Percentiles rank a stretch among this genome's conserved stretches.
Evolutionary conservation across 2,888 invertebrate species (phyloP).

Genomic region (Priocnemis perturbator): DNA sequence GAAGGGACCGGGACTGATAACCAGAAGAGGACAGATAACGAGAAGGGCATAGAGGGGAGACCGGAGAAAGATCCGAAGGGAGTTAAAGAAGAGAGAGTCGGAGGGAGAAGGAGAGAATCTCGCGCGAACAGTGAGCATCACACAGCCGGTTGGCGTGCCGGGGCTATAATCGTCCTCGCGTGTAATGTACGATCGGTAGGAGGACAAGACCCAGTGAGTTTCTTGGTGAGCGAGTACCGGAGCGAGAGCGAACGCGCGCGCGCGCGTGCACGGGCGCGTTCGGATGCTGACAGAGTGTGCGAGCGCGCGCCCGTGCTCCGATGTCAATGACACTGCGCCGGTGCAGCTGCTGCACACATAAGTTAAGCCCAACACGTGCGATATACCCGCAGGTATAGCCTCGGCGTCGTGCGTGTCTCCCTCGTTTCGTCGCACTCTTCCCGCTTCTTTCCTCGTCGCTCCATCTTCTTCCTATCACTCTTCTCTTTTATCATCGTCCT

Average conservation of each 20-base stretch:
- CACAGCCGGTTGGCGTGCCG: conserved; percentile 56
- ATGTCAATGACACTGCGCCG: conserved; percentile 68
- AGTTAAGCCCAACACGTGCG: conserved; percentile 61
- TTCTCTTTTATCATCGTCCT: not conserved
- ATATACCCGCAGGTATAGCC: conserved; percentile 15
- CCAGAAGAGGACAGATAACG: not conserved
- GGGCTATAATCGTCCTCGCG: conserved; percentile 66
- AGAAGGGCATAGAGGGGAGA: no score
- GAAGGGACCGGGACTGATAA: no score
- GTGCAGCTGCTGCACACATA: conserved; percentile 57
- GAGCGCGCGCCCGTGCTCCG: conserved; percentile 43
- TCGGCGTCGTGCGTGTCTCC: conserved; percentile 34
- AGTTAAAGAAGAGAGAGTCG: conserved; percentile 16
- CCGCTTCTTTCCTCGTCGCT: no score
- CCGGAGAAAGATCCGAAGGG: not conserved
- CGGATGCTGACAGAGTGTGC: conserved; percentile 49
- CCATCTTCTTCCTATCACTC: not conserved
- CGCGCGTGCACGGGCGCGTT: not conserved
- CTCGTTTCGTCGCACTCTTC: conserved; percentile 5
- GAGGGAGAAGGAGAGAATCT: conserved; percentile 39
- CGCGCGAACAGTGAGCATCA: conserved; percentile 54
- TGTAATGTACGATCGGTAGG: conserved; percentile 64
- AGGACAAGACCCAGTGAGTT: conserved; percentile 60
- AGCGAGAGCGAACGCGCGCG: conserved; percentile 19
- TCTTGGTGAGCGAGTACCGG: conserved; percentile 53